Base-by-base conservation (phyloP, 2,797 vertebrate genomes). In the Hyperoplus lanceolatus region DNA sequence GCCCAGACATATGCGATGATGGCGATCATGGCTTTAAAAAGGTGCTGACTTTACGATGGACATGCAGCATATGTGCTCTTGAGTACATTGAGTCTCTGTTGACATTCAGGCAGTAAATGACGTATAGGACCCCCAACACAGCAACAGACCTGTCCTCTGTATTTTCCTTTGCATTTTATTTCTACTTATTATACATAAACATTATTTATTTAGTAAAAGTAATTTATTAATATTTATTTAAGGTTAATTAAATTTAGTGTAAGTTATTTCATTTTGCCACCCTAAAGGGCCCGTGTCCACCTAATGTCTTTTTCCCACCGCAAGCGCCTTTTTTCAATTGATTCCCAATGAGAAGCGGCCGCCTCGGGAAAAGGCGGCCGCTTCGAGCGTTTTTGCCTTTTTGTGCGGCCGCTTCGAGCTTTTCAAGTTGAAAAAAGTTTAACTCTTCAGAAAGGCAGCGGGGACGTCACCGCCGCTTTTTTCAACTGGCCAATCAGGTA, bases 51-150 rank as follows among this genome's bases (percentile, higher is more conserved):
- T 72, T 15, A 36, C 55, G 21, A 72, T 65, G 79, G 50, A 71
- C 53, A 65, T 50, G 68, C 60, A 70, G 49, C 39, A 4, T 39
- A 59, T 68, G 21, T 42, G 45, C 36, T 46, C 39, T 49, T 9
- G 1, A 13, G 38, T 36, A 13, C 43, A 7, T 6, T 43, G 46
- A 29, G 29, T 3, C 6, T 72, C 13, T 42, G 50, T 51, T 54
- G 15, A 57, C 10, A 43, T 60, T 56, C 56, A 43, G 57, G 36
- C 46, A 39, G 29, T 15, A 42, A 21, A 13, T 21, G 41, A 61
- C 54, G 15, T 42, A 43, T 36, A 45, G 53, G 36, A 64, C 48
- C 59, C 18, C 53, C 21, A 57, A 16, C 2, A 43, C 56, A 50
- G 29, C 29, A 29, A 29, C 29, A 29, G 29, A 29, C 29, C 29